Base-by-base conservation (phyloP, 2,113 vertebrate species). In the Brienomyrus brachyistius region DNA sequence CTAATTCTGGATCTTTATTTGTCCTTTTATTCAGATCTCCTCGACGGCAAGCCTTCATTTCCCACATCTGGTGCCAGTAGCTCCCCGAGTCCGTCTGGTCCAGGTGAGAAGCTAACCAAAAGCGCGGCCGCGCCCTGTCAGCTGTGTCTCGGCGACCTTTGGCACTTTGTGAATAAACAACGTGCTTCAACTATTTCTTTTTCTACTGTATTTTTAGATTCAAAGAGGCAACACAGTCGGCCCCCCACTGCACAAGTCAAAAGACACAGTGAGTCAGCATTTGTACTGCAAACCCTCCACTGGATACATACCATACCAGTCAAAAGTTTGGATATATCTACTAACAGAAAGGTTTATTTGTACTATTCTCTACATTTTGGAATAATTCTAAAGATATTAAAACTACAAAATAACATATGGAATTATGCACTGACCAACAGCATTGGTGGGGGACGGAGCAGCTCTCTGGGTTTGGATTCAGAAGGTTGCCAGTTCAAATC, bases 201-300 rank as follows among this genome's bases (percentile, higher is more conserved):
- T 88, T 21, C 85, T 17, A n/a, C 52, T n/a, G 5, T 93, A 94
- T 95, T 96, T 84, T 93, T 94, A 94, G 97, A 97, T 1, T 92
- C 95, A 88, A 99, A 98, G 94, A 96, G 96, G 91, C 94, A 93
- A 0, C 96, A 96, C 91, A 96, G 93, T 48, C 96, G 95, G 91
- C 92, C 96, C 2, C 93, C 95, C 62, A 96, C 95, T 91, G 89
- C 95, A 31, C 97, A 96, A 92, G 95, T 94, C 92, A 99, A 97
- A 95, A 99, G 97, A 91, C 97, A 98, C 94, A 98, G 98, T 99
- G 94, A 98, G 98, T 97, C 13, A 85, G 27, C 35, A 5, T 50
- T 87, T 0, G 43, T 11, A 17, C 74, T 0, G 40, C 56, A 11
- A 40, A 5, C 10, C n/a, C 27, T 31, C n/a, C 85, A 43, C 88